Evolutionary conservation across 1,140 invertebrate genomes (phyloP), one percentile per base, ranked within the genome.

Genomic region (Bombus impatiens): DNA sequence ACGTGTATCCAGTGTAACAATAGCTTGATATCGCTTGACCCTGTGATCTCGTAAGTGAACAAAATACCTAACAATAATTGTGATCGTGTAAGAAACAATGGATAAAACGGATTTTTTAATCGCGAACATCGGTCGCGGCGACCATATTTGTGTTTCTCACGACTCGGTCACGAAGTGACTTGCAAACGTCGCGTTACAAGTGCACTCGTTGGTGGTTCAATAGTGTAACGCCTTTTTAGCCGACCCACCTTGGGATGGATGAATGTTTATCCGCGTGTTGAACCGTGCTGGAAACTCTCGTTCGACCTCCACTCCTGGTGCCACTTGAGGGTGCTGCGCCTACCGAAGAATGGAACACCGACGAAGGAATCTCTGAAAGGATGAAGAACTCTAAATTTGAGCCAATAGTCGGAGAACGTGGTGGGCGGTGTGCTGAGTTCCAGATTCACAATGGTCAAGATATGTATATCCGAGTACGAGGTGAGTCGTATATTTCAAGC

Each of bases 81-180:
- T 1, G 42, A 10, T 25, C 28, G 32, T 70, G 44, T 72, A 67
- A 42, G 62, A 74, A 32, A 15, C 35, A 25, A 47, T 40, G 18
- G 35, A 67, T 35, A 25, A 67, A 37, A 35, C 47, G 47, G 28
- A 67, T 78, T 90, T 80, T 76, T 35, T 70, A 59, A 83, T 67
- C 78, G 67, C 62, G 84, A 13, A n/a, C 59, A 62, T 13, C 28
- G 59, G 12, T n/a, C 32, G 81, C 70, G 32, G 59, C 74, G 74
- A 75, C 82, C 88, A 90, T 94, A 93, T 94, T 94, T 94, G 93
- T 94, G 89, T 94, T 94, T 94, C 94, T 94, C 93, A 94, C 94
- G 94, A 94, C 94, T 93, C 92, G 94, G 93, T 94, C 91, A 94
- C 93, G 89, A 47, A 92, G 91, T 94, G 94, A 94, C 94, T 94